These are phyloP conservation scores for Anthophora plumipes DNA, from an alignment of 2,888 invertebrate genomes.

Conservation along the genomic window DNA sequence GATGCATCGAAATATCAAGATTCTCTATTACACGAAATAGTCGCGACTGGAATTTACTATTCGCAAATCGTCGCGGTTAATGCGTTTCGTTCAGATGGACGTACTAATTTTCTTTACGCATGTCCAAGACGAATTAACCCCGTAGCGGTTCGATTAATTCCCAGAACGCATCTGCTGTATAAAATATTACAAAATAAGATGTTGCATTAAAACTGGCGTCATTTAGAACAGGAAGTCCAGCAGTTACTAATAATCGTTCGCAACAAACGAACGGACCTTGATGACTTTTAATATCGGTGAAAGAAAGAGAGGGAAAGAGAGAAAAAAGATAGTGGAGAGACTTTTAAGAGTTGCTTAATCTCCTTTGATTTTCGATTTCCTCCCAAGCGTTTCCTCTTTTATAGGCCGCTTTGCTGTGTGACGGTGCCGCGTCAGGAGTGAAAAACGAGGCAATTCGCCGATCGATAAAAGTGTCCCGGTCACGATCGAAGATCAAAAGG, in stretches of 20 bases:
- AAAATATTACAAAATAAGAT: slow-evolving; percentile 5
- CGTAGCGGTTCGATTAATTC: background rate
- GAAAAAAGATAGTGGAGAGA: no score
- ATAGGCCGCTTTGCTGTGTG: background rate
- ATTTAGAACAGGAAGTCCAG: slow-evolving; percentile 11
- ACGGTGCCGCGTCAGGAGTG: background rate
- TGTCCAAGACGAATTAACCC: background rate
- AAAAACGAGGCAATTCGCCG: slow-evolving; percentile 33
- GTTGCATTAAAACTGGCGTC: background rate
- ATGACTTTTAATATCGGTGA: background rate
- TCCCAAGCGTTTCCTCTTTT: background rate
- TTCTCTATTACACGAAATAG: no score
- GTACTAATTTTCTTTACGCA: background rate
- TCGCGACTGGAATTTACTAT: background rate
- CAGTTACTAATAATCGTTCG: background rate
- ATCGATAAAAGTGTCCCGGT: slow-evolving; percentile 40
- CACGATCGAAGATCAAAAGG: slow-evolving; percentile 12
- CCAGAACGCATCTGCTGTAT: slow-evolving; percentile 1
- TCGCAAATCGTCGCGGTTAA: background rate
- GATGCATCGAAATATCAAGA: no score
- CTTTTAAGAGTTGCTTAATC: background rate
- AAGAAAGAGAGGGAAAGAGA: background rate
- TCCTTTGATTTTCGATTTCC: slow-evolving; percentile 5
- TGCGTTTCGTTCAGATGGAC: background rate
- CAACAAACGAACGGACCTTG: background rate